A percentile compares a stretch with the other conserved stretches of the same genome.
Conservation (phyloP, 2,113 vertebrate species). For the Haplochromis burtoni region DNA sequence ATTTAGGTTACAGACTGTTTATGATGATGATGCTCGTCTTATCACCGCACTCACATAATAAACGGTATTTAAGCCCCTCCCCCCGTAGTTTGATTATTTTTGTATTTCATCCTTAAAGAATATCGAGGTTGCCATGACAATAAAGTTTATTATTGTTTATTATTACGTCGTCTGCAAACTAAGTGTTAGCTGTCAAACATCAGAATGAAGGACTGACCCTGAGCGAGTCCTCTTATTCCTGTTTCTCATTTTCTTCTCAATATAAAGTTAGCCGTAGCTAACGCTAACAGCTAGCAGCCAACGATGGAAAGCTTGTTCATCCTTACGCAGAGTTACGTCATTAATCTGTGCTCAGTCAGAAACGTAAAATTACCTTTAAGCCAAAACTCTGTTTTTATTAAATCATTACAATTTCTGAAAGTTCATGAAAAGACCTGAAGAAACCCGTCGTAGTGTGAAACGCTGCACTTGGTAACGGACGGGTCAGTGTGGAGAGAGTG, state of each 20-base stretch:
- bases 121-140: neutral
- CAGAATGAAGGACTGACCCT: neutral
- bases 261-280: neutral
- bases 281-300: neutral
- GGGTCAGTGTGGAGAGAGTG: rapidly evolving
- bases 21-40: neutral
- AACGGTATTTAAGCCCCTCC: neutral
- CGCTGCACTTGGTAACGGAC: neutral
- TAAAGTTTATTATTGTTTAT: neutral
- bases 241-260: neutral
- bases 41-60: neutral
- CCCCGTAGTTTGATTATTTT: neutral
- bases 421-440: neutral
- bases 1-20: neutral
- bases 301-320: neutral
- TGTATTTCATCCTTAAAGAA: neutral
- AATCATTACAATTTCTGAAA: neutral
- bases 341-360: neutral
- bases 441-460: neutral
- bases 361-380: neutral
- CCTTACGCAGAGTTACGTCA: neutral
- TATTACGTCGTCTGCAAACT: neutral
- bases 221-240: neutral
- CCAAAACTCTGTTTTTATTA: neutral
- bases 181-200: neutral